Evolutionary conservation across 1,140 invertebrate species (phyloP).

Genomic region (Drosophila parvula): DNA sequence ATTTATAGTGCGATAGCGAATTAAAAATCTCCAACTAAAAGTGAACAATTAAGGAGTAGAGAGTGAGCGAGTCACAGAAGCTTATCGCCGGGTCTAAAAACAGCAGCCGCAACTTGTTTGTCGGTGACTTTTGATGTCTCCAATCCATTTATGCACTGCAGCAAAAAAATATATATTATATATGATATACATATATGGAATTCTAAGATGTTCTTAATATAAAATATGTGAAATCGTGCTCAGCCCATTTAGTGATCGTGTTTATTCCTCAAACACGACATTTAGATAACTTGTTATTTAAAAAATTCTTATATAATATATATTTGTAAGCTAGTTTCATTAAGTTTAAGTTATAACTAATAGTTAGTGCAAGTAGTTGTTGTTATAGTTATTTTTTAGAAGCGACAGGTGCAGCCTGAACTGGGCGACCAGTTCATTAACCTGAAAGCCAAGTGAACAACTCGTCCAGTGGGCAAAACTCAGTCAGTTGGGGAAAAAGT

Average conservation of each 20-base stretch:
- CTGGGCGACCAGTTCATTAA: conserved; percentile 68
- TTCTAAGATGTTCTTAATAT: background rate
- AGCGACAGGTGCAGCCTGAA: conserved; percentile 17
- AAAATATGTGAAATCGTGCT: background rate
- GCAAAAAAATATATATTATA: background rate
- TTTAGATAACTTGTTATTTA: background rate
- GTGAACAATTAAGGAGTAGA: conserved; percentile 36
- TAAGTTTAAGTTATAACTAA: no score
- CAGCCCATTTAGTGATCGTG: background rate
- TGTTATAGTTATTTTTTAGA: background rate
- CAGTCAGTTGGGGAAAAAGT: conserved; percentile 15
- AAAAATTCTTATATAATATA: background rate
- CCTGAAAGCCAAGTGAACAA: conserved; percentile 55
- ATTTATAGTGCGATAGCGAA: conserved; percentile 55
- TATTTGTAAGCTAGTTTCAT: background rate
- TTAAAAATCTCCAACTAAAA: conserved; percentile 31
- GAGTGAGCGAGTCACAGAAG: conserved; percentile 2
- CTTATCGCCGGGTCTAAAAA: conserved; percentile 26
- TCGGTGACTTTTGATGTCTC: conserved; percentile 34
- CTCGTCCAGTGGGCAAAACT: conserved; percentile 18
- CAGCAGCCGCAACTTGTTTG: conserved; percentile 33
- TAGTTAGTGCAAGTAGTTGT: background rate
- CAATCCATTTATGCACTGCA: conserved; percentile 19
- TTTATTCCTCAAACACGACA: background rate
- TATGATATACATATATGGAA: no score